Evolutionary conservation across 2,797 vertebrate species (phyloP), one percentile per base, ranked within the genome.

Genomic region (Anas flavirostris): DNA sequence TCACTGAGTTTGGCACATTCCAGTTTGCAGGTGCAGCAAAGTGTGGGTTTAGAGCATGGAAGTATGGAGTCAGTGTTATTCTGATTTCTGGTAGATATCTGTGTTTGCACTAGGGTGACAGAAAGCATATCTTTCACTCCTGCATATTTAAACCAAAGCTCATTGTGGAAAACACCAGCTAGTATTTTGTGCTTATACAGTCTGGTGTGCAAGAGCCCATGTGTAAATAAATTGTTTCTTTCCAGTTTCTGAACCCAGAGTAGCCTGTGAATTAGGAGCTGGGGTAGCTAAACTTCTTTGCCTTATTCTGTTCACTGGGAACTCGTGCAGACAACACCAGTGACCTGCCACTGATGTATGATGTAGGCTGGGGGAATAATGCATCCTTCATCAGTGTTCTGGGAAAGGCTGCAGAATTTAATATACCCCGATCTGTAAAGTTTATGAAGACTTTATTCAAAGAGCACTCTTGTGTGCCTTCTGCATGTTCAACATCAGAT

Each of bases 391-490:
- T 31, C 2, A 0, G 58, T 26, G 43, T 2, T 73, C 70, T 62
- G 74, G 35, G 41, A 41, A 86, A 86, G 69, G 88, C 76, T 82
- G 75, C 25, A 7, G n/a, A 10, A 66, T 74, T 88, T 68, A 58
- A 59, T 77, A 18, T 29, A 50, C 81, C 79, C 86, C 43, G 29
- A 39, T 80, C 77, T 33, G 58, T 85, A 62, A 84, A 72, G 86
- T 96, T 96, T 94, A 60, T 58, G 73, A 82, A 93, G 92, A 59
- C 75, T 91, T 88, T 72, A 78, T 58, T 88, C 86, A 56, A 81
- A 96, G 81, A 96, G 78, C 90, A 59, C 50, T 93, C 75, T 56
- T 59, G 68, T 93, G 88, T 94, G 91, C 64, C 58, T 84, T 94
- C 90, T 90, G 83, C 66, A 16, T 96, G 94, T 93, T 85, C 91